Evolutionary conservation across 2,888 invertebrate genomes (phyloP), one percentile per base, ranked within the genome.

Genomic region (Nomada flava): DNA sequence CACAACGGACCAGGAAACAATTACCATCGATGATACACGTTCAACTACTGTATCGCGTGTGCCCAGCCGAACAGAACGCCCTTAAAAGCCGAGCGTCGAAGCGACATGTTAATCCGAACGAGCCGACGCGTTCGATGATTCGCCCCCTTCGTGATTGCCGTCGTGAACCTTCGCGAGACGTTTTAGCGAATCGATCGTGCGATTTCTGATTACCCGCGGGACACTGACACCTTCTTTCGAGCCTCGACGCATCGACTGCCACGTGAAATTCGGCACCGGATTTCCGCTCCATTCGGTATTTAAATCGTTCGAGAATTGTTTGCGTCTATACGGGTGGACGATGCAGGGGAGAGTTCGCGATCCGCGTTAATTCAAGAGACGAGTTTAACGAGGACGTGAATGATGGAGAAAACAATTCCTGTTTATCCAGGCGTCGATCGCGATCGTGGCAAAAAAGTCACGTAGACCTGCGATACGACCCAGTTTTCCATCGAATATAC

Each of bases 401-500:
- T 15, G 20, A 29, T 5, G 20, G 2, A 47, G 36, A 59, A 42
- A 47, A 36, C 18, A 63, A 62, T 57, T 55, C 47, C 50, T 55
- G 72, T 83, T 84, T 63, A 75, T 62, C 57, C 60, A 23, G 67
- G 50, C 13, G 15, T 20, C 57, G 69, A 23, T 60, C 26, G n/a
- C 62, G 73, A 72, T 75, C 62, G 71, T 50, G 55, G 62, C 44
- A 65, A 62, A 68, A 74, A 50, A 83, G 68, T 80, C 74, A 68
- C 68, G 78, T 76, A 62, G 60, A 62, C 55, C 77, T 65, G 62
- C 72, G 72, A 67, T 63, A 60, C 81, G 87, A 85, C 86, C 86
- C 60, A 87, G 75, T 87, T 87, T 73, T 67, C 64, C 55, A 44
- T 59, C 71, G 57, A 50, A 52, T 60, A 60, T 55, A 29, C 65